A percentile compares a stretch with the other conserved stretches of the same genome.
These are phyloP conservation scores for Sclerurus mexicanus DNA, from an alignment of 2,113 vertebrate genomes.

Conservation along the genomic window DNA sequence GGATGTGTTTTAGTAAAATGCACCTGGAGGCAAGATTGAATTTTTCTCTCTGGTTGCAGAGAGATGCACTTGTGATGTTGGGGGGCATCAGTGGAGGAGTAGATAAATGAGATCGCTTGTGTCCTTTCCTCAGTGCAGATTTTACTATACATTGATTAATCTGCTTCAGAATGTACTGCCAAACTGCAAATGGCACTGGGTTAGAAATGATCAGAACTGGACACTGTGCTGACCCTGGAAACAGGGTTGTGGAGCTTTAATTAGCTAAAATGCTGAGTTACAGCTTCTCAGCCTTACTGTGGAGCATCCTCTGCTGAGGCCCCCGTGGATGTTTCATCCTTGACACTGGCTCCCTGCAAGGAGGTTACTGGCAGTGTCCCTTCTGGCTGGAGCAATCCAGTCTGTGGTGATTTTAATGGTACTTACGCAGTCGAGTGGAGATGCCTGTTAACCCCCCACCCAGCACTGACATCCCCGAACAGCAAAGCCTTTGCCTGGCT, in stretches of 20 bases:
- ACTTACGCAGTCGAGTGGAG: neutral
- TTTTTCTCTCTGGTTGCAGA: neutral
- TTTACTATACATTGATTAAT: neutral
- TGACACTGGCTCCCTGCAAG: neutral
- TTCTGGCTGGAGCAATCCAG: rapidly evolving
- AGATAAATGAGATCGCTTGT: neutral
- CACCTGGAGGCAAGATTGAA: neutral
- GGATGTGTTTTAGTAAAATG: neutral
- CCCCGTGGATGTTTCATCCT: neutral
- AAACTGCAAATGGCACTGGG: neutral
- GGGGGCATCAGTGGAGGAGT: neutral
- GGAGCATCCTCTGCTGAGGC: neutral
- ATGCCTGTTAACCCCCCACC: neutral
- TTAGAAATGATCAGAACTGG: neutral
- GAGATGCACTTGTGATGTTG: neutral
- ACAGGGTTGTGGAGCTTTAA: neutral
- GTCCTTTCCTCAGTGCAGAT: neutral
- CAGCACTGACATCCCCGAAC: neutral
- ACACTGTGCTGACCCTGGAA: neutral
- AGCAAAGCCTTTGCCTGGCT: neutral
- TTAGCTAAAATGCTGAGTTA: neutral
- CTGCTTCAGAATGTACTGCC: neutral
- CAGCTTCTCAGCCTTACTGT: neutral
- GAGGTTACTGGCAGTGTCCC: neutral
- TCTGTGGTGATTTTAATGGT: neutral